A percentile compares a stretch with the other conserved stretches of the same genome.
Evolutionary conservation across 2,888 invertebrate species (phyloP).

Genomic region (Epirrhoe alternata): DNA sequence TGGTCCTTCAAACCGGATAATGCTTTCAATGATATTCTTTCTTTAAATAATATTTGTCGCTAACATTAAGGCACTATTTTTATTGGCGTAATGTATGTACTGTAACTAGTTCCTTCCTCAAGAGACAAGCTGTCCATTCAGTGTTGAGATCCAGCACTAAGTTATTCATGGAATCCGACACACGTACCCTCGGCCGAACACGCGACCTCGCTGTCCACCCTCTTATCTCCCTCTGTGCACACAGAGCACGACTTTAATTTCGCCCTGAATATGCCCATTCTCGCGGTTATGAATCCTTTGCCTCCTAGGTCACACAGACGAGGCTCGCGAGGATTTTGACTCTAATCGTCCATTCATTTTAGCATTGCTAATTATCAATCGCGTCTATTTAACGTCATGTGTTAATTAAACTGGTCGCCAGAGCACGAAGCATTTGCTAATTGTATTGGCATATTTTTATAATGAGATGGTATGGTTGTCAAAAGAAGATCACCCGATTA

Average conservation of each 20-base stretch:
- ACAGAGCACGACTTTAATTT: constrained; percentile 67
- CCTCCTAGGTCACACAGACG: constrained; percentile 46
- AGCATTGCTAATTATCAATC: constrained; percentile 24
- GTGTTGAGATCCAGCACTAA: constrained; percentile 61
- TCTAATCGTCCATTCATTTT: constrained; percentile 10
- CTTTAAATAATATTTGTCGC: too few relatives aligned
- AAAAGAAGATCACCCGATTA: too few relatives aligned
- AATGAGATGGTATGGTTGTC: too few relatives aligned
- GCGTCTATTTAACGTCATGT: constrained; percentile 14
- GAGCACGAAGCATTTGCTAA: constrained; percentile 13
- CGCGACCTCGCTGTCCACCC: constrained; percentile 51
- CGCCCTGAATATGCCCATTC: constrained; percentile 59
- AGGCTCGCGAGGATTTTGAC: constrained; percentile 16
- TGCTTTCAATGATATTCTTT: not conserved
- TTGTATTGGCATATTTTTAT: constrained; percentile 12
- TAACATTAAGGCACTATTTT: not conserved
- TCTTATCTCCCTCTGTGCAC: constrained; percentile 63
- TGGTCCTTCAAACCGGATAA: constrained; percentile 19
- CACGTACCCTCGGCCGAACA: constrained; percentile 45
- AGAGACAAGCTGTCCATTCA: constrained; percentile 52
- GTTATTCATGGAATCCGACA: constrained; percentile 70
- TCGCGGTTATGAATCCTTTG: constrained; percentile 50
- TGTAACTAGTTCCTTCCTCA: constrained; percentile 1
- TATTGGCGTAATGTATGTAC: not conserved
- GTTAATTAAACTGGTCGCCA: constrained; percentile 8